Conservation (phyloP, 1,140 invertebrate species). For the Bombus affinis region DNA sequence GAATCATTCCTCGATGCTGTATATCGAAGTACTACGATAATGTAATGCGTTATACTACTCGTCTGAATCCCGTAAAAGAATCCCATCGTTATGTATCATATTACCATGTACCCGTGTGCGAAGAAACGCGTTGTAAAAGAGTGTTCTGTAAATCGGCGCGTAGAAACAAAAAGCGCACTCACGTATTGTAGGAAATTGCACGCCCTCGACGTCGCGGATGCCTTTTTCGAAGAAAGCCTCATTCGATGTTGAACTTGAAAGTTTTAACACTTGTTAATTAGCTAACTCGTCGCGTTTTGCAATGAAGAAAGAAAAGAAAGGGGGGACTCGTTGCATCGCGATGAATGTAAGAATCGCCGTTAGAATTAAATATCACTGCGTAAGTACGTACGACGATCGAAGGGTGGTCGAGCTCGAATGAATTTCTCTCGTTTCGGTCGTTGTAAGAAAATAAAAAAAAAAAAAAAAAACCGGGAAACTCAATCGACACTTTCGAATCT, state of each 20-base stretch:
- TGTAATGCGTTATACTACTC: constrained; percentile 78
- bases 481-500: constrained; percentile 47
- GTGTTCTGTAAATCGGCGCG: constrained; percentile 30
- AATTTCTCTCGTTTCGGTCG: constrained; percentile 66
- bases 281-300: constrained; percentile 67
- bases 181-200: constrained; percentile 70
- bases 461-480: constrained; percentile 48
- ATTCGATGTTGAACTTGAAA: constrained; percentile 82
- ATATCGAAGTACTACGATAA: constrained; percentile 78
- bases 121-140: constrained; percentile 44
- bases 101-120: constrained; percentile 70
- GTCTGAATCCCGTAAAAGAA: constrained; percentile 77
- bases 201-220: constrained; percentile 78
- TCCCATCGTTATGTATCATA: constrained; percentile 79
- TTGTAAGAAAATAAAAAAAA: constrained; percentile 55
- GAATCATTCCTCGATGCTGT: constrained; percentile 81
- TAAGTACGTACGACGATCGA: constrained; percentile 59
- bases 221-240: constrained; percentile 81
- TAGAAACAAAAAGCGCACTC: constrained; percentile 58
- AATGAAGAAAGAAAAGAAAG: neutral
- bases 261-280: constrained; percentile 82
- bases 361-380: constrained; percentile 52
- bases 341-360: constrained; percentile 54
- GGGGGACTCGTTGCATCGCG: neutral
- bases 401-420: constrained; percentile 50